Percentiles rank a stretch among this genome's conserved stretches.
phyloP scores from a whole-genome alignment of 2,797 vertebrate species.

The Pangasius djambal region DNA sequence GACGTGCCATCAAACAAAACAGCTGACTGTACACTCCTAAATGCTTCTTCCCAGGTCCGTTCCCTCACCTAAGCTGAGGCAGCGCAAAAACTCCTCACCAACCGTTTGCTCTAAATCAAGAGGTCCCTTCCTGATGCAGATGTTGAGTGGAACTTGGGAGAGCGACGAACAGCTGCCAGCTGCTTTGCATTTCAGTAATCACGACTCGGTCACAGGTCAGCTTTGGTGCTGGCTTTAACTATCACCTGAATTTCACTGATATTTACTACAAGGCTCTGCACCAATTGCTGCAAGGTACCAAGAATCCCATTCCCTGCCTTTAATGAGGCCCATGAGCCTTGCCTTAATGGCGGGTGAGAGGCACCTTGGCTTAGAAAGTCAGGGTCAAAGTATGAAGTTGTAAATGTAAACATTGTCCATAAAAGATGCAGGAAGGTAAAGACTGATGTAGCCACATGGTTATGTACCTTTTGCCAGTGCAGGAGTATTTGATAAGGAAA shows the following conservation, averaged over 20 bases:
- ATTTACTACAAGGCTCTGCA: conserved; percentile 28
- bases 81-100: not conserved
- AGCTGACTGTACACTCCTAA: not conserved
- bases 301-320: conserved; percentile 32
- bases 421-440: not conserved
- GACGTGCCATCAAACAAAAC: not conserved
- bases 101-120: conserved; percentile 45
- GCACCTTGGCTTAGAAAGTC: not conserved
- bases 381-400: not conserved
- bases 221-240: conserved; percentile 43
- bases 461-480: not conserved
- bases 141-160: conserved; percentile 26
- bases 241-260: conserved; percentile 45
- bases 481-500: not conserved
- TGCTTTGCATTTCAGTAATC: conserved; percentile 46
- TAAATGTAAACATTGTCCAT: conserved; percentile 1
- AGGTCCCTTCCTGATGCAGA: conserved; percentile 31
- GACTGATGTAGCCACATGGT: not conserved
- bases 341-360: not conserved
- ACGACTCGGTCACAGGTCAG: conserved; percentile 42
- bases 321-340: conserved; percentile 28
- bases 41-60: not conserved
- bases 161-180: conserved; percentile 43
- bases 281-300: conserved; percentile 16
- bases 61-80: not conserved